phyloP scores from a whole-genome alignment of 2,888 invertebrate species.

The Cryptops parisi region DNA sequence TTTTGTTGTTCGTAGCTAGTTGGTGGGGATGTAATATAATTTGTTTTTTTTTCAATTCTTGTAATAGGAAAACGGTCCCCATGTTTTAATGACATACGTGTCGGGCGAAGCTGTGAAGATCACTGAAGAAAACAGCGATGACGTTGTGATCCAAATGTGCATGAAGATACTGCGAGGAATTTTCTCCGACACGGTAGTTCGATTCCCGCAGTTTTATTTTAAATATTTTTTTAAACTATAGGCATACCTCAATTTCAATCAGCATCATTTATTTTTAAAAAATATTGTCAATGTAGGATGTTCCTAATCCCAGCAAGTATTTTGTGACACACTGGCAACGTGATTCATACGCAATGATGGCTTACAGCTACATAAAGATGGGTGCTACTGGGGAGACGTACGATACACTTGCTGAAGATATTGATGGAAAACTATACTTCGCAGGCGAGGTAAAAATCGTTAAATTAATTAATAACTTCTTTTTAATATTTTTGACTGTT shows the following conservation, averaged over 20 bases:
- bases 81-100: neutral
- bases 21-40: no score
- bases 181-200: neutral
- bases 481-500: neutral
- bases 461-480: neutral
- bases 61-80: neutral
- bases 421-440: conserved; percentile 33
- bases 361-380: conserved; percentile 35
- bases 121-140: neutral
- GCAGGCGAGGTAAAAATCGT: conserved; percentile 34
- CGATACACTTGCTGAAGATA: conserved; percentile 30
- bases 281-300: no score
- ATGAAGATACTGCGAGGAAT: neutral
- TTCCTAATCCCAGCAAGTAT: conserved; percentile 30
- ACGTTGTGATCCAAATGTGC: neutral
- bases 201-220: no score
- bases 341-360: conserved; percentile 31
- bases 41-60: no score
- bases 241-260: no score
- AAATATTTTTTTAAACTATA: no score
- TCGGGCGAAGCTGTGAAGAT: neutral
- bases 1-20: no score
- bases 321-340: conserved; percentile 34
- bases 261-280: no score
- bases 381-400: conserved; percentile 31